These are phyloP conservation scores for Trachurus trachurus DNA, from an alignment of 2,797 vertebrate genomes.

Conservation along the genomic window DNA sequence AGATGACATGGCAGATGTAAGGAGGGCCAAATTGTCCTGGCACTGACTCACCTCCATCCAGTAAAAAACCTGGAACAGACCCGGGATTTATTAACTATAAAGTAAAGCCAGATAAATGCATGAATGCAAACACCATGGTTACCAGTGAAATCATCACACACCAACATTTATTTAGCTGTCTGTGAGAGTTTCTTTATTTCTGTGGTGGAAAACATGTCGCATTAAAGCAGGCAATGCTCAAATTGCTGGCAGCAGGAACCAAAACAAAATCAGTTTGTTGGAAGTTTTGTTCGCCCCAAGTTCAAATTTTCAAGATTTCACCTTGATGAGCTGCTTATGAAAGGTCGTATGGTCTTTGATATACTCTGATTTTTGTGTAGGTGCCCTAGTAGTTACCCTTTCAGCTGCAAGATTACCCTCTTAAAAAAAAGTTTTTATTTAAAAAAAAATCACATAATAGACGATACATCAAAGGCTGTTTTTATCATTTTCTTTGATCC, in stretches of 20 bases:
- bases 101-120: conserved; percentile 27
- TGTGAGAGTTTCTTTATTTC: conserved; percentile 17
- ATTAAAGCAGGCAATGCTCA: neutral
- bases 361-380: conserved; percentile 1
- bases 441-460: neutral
- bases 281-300: conserved; percentile 9
- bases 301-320: conserved; percentile 2
- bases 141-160: conserved; percentile 28
- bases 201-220: conserved; percentile 25
- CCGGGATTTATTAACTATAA: conserved; percentile 34
- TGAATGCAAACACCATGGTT: conserved; percentile 41
- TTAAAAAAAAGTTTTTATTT: conserved; percentile 13
- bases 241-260: conserved; percentile 37
- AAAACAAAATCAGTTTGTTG: conserved; percentile 27
- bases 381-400: neutral
- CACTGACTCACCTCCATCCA: neutral
- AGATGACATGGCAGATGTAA: conserved; percentile 27
- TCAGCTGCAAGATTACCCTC: neutral
- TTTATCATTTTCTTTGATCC: conserved; percentile 27
- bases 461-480: conserved; percentile 17
- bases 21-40: conserved; percentile 21
- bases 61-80: conserved; percentile 40
- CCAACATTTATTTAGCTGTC: conserved; percentile 34
- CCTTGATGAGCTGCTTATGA: conserved; percentile 23
- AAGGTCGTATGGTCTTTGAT: conserved; percentile 7